phyloP scores from a whole-genome alignment of 2,113 vertebrate species.

The Catharus bicknelli region DNA sequence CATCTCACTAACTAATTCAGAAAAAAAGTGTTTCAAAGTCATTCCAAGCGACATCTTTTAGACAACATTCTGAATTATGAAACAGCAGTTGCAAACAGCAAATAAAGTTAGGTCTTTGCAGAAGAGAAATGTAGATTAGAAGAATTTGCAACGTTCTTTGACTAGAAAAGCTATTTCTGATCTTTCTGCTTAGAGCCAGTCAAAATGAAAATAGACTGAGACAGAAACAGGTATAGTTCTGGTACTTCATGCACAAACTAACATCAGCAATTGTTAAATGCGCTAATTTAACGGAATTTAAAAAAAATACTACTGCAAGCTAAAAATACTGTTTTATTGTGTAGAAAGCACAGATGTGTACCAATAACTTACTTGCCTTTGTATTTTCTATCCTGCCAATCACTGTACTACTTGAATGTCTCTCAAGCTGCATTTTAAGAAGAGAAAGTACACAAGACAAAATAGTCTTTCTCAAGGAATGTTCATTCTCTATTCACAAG shows the following conservation, averaged over 20 bases:
- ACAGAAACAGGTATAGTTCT: not conserved
- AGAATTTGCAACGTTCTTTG: not conserved
- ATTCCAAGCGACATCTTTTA: not conserved
- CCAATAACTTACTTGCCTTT: not conserved
- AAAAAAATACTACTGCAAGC: not conserved
- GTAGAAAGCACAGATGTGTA: not conserved
- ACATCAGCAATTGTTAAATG: not conserved
- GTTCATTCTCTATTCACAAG: not conserved
- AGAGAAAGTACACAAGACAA: not conserved
- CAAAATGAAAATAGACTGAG: not conserved
- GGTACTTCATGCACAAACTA: not conserved
- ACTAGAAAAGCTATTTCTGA: not conserved
- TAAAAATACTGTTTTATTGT: not conserved
- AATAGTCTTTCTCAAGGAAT: accelerated
- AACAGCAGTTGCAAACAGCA: not conserved
- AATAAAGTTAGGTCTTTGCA: not conserved
- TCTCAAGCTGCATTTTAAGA: not conserved
- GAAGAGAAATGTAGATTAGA: not conserved
- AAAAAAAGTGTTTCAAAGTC: not conserved
- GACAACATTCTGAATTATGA: not conserved
- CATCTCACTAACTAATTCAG: not conserved
- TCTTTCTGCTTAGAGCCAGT: not conserved
- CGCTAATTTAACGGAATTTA: not conserved
- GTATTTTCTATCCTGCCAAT: not conserved
- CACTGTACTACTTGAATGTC: not conserved